A percentile compares a stretch with the other conserved stretches of the same genome.
Evolutionary conservation across 1,140 invertebrate genomes (phyloP).

Genomic region (Aradophagus sp.): DNA sequence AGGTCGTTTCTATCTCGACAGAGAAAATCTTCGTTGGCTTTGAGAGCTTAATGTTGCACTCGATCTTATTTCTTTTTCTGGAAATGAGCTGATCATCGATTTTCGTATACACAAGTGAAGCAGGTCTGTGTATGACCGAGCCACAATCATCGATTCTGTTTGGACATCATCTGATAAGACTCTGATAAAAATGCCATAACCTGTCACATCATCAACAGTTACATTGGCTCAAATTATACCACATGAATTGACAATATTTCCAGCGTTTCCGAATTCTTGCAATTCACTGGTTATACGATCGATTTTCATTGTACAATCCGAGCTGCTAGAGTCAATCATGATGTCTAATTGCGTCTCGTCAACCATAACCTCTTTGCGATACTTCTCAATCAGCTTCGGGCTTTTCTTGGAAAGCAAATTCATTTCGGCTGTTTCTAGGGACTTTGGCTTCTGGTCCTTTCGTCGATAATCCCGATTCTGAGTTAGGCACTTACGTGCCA

Average conservation of each 20-base stretch:
- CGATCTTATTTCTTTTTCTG: constrained; percentile 14
- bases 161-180: constrained; percentile 20
- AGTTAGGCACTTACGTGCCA: constrained; percentile 1
- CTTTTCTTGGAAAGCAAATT: neutral
- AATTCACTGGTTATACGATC: constrained; percentile 3
- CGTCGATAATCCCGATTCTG: constrained; percentile 8
- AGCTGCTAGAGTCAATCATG: constrained; percentile 16
- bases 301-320: constrained; percentile 25
- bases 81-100: constrained; percentile 6
- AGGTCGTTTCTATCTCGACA: too few relatives aligned
- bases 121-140: constrained; percentile 6
- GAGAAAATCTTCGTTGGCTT: too few relatives aligned
- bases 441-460: neutral
- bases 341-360: neutral
- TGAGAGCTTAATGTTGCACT: too few relatives aligned
- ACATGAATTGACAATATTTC: constrained; percentile 5
- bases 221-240: constrained; percentile 8
- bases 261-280: neutral
- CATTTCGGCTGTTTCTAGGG: neutral
- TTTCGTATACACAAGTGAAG: constrained; percentile 12
- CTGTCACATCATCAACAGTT: constrained; percentile 7
- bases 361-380: constrained; percentile 3
- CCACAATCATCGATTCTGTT: constrained; percentile 1
- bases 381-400: neutral
- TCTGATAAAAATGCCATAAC: neutral